phyloP scores from a whole-genome alignment of 1,140 invertebrate genomes.

The Battus philenor region DNA sequence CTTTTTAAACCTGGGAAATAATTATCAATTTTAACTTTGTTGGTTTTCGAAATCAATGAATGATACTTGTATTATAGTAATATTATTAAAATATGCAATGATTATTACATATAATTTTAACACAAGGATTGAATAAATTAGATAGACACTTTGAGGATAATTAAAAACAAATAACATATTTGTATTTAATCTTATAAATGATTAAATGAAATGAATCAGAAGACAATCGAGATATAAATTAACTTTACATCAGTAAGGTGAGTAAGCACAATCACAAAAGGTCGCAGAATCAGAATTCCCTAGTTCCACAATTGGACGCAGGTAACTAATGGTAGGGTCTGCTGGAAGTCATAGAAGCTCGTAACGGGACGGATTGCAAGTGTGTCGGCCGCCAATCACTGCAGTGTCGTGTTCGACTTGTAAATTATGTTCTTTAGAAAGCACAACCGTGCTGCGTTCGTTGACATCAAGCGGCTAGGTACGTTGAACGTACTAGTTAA shows the following conservation, averaged over 20 bases:
- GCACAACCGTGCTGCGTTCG: slow-evolving; percentile 26
- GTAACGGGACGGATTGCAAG: slow-evolving; percentile 48
- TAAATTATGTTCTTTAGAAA: slow-evolving; percentile 46
- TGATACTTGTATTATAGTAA: too few species aligned
- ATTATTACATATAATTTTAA: too few species aligned
- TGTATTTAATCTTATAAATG: too few species aligned
- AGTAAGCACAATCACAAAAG: not conserved
- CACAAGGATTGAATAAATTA: too few species aligned
- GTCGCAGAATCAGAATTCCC: not conserved
- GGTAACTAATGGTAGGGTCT: slow-evolving; percentile 38
- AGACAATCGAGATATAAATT: too few species aligned
- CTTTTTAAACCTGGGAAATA: too few species aligned
- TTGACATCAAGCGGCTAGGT: slow-evolving; percentile 27
- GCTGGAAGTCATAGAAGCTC: slow-evolving; percentile 22
- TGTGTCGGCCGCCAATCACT: slow-evolving; percentile 47
- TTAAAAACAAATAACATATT: too few species aligned
- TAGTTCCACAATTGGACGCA: slow-evolving; percentile 1
- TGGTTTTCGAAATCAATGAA: too few species aligned
- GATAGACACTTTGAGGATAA: too few species aligned
- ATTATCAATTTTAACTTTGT: too few species aligned
- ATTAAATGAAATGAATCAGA: too few species aligned
- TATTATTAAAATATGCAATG: too few species aligned
- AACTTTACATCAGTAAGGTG: not conserved
- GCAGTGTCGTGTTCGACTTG: slow-evolving; percentile 32
- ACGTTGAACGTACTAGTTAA: slow-evolving; percentile 12